Evolutionary conservation across 1,140 invertebrate species (phyloP), one percentile per base, ranked within the genome.

Genomic region (Bombus balteatus): DNA sequence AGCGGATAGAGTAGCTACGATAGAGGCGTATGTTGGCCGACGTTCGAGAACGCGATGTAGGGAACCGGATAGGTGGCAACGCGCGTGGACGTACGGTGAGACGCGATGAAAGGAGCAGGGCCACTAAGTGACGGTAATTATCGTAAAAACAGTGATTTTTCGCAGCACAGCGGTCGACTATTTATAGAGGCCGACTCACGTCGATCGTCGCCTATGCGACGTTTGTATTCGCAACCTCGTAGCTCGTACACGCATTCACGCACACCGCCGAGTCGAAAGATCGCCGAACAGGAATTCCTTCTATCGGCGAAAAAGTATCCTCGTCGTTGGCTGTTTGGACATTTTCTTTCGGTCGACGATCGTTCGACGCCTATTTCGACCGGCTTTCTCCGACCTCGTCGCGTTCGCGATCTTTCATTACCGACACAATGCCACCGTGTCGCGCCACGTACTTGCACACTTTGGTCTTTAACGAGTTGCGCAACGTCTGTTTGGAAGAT

Each of bases 181-280:
- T 94, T 95, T 95, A 94, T 94, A 95, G 94, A 94, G 93, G 77
- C 90, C 93, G 90, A 93, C 89, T 94, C 92, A 94, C 91, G 91
- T 92, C 91, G 92, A 93, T 37, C 53, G 57, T 68, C 65, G 73
- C 76, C 79, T 89, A 80, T 15, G 70, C 75, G 87, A 78, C 85
- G 47, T 74, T 72, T 3, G 34, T 57, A 28, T 32, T 43, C 25
- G 72, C 72, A 74, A 41, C 32, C 34, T 62, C 41, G 39, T 37
- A 72, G 2, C 72, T 66, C 47, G 59, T 43, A 25, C 78, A 1
- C 39, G 76, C 87, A 87, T 88, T 85, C 73, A 77, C 75, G 85
- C 71, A 41, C 87, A 12, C 72, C 9, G 37, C 62, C 34, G 13
- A 6, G 5, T 15, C n/a, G 15, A 66, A 28, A 62, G 18, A 53